Evolutionary conservation across 2,888 invertebrate genomes (phyloP), one percentile per base, ranked within the genome.

Genomic region (Beris chalybata): DNA sequence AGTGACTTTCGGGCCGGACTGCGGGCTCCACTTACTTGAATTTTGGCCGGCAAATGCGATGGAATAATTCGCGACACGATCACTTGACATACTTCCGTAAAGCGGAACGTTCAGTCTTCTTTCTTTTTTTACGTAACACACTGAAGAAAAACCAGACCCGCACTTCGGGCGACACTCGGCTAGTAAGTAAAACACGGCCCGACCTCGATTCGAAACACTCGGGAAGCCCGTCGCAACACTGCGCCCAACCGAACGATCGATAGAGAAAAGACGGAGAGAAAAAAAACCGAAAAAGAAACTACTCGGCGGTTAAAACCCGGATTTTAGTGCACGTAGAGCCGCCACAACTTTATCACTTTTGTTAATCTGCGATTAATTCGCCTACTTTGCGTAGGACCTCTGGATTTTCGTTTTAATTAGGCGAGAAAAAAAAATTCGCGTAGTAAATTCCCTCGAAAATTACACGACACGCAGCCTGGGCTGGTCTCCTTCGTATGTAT

Each of bases 401-500:
- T 13, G 22, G 22, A 32, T 38, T 31, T 61, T 61, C 52, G 61
- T 30, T 48, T 65, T 65, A 65, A 65, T 65, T 65, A 55, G 45
- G 45, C 64, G 48, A 38, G 45, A 65, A 65, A 58, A 65, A 65
- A 58, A 56, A 48, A 55, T 65, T 48, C 65, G 65, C 65, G 65
- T 65, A 65, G 54, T 30, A 38, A 31, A 31, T 64, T 64, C 65
- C 65, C 56, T 56, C 55, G 38, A 30, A 65, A 65, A 61, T 32
- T 47, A 69, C 63, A 69, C 66, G 64, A 67, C 67, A 67, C 69
- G 69, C 66, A 66, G 67, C 66, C 67, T 69, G 69, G 69, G 69
- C 69, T 66, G 69, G 69, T 69, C 69, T 66, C 53, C 63, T 64
- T 64, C 67, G 65, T 67, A 67, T 69, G 69, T 69, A 64, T 67